Evolutionary conservation across 2,888 invertebrate species (phyloP).

Genomic region (Agrochola circellaris): DNA sequence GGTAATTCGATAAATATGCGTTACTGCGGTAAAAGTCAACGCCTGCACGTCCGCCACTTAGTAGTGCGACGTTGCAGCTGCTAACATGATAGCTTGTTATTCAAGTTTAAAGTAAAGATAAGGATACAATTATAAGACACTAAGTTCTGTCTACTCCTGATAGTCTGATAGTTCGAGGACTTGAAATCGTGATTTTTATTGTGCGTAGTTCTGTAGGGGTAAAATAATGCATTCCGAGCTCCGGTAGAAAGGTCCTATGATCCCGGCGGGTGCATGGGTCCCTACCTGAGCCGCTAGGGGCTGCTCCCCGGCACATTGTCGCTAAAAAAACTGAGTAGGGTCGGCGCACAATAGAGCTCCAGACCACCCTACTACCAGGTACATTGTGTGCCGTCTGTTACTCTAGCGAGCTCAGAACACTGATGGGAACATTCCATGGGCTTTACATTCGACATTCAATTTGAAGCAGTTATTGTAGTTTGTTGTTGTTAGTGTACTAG

Average conservation of each 20-base stretch:
- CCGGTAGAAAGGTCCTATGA: conserved; percentile 76
- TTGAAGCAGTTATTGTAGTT: conserved; percentile 33
- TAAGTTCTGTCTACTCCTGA: conserved; percentile 19
- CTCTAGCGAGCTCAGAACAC: conserved; percentile 47
- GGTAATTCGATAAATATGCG: conserved; percentile 70
- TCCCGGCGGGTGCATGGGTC: conserved; percentile 77
- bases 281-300: conserved; percentile 87
- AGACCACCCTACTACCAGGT: conserved; percentile 75
- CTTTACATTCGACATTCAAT: conserved; percentile 33
- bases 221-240: conserved; percentile 73
- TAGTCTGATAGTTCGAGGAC: conserved; percentile 33
- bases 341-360: conserved; percentile 82
- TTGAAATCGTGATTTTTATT: conserved; percentile 52
- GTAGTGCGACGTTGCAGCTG: conserved; percentile 75
- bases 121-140: conserved; percentile 57
- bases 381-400: conserved; percentile 70
- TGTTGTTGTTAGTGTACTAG: conserved; percentile 6
- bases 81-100: conserved; percentile 75
- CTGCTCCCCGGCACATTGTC: conserved; percentile 83
- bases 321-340: conserved; percentile 88
- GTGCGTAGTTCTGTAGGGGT: conserved; percentile 59
- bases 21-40: conserved; percentile 71
- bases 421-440: conserved; percentile 53
- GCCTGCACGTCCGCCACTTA: conserved; percentile 75
- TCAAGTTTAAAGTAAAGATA: conserved; percentile 73